These are phyloP conservation scores for Podarcis raffonei DNA, from an alignment of 2,113 vertebrate species.

Conservation along the genomic window DNA sequence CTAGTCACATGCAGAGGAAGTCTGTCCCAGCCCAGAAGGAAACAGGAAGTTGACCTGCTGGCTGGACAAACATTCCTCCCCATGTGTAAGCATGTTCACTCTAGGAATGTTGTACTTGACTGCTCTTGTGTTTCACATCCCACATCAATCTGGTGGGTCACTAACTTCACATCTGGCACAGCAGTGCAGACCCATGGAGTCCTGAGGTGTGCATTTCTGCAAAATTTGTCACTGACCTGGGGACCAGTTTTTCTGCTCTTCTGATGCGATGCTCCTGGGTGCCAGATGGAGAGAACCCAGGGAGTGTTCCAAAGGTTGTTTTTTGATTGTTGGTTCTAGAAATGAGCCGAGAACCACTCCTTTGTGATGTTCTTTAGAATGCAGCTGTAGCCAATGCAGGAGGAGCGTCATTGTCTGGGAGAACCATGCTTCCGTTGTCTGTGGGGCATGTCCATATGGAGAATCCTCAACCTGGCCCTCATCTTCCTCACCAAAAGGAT, in stretches of 20 bases:
- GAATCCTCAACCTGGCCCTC: neutral
- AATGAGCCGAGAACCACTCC: neutral
- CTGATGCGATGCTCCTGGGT: neutral
- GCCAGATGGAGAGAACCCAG: neutral
- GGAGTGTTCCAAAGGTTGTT: neutral
- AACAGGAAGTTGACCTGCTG: no score
- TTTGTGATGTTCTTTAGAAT: slow-evolving; percentile 11
- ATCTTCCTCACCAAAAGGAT: neutral
- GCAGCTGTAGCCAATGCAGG: neutral
- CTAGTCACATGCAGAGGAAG: no score
- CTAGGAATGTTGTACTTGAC: no score
- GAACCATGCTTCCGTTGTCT: neutral
- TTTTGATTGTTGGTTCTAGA: slow-evolving; percentile 12
- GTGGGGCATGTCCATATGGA: no score
- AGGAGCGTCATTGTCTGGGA: neutral
- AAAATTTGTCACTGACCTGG: neutral
- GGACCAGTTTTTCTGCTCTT: neutral
- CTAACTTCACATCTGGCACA: neutral
- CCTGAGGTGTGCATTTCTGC: neutral
- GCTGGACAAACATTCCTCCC: no score
- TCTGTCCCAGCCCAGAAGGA: no score
- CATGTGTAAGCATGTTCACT: no score
- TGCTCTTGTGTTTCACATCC: no score
- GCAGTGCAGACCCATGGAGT: neutral
- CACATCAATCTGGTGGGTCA: neutral